Evolutionary conservation across 2,888 invertebrate species (phyloP).

Genomic region (Unio delphinus): DNA sequence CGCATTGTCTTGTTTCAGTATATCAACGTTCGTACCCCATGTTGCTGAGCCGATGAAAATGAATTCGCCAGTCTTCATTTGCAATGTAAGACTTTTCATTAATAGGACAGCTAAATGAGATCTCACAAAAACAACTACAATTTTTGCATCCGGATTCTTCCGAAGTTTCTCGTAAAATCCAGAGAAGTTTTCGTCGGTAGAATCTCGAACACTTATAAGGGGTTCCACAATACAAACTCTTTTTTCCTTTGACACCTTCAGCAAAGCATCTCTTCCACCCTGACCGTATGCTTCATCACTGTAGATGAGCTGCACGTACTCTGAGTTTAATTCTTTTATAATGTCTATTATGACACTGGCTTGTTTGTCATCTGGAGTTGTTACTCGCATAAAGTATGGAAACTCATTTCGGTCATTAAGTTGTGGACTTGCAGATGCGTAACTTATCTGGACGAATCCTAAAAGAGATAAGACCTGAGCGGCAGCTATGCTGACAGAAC

Average conservation of each 20-base stretch:
- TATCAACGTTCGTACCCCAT: constrained; percentile 9
- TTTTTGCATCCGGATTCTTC: constrained; percentile 6
- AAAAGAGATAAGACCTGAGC: not conserved
- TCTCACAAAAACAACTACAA: constrained; percentile 14
- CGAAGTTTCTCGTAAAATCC: constrained; percentile 7
- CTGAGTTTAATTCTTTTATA: not conserved
- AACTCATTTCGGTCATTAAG: not conserved
- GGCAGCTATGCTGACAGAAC: not conserved
- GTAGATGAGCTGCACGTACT: constrained; percentile 2
- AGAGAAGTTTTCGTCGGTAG: constrained; percentile 1
- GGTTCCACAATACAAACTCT: constrained; percentile 8
- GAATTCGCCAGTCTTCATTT: constrained; percentile 11
- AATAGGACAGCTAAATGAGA: constrained; percentile 4
- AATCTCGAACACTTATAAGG: constrained; percentile 7
- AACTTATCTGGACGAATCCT: not conserved
- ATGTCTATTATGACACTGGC: not conserved
- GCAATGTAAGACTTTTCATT: not conserved
- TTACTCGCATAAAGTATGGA: not conserved
- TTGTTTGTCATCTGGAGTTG: constrained; percentile 1
- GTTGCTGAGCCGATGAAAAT: constrained; percentile 23
- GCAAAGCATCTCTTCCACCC: not conserved
- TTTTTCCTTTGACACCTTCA: not conserved
- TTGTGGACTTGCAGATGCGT: not conserved
- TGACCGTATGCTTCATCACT: not conserved
- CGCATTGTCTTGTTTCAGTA: not conserved